Base-by-base conservation (phyloP, 1,140 invertebrate species). In the Neelides sp. region DNA sequence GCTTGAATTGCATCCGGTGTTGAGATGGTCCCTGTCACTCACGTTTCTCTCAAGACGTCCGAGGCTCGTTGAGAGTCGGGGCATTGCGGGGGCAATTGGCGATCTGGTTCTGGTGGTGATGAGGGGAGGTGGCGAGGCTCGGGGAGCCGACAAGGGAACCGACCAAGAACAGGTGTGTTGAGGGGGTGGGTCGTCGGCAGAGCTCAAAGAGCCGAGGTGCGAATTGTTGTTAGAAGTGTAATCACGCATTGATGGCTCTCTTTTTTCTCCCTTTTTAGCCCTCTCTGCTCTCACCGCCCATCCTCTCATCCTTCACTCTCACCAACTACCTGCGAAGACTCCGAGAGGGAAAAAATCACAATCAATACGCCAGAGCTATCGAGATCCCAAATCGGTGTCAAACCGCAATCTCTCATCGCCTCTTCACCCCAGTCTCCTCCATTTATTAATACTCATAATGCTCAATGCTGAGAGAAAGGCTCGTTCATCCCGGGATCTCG, bases 191-290 rank as follows among this genome's bases (percentile, higher is more conserved):
- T 54, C 55, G 59, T 61, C 59, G 59, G 59, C 59, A 57, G 57
- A 57, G 55, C 52, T 61, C 55, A 57, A 61, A 57, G 59, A 55
- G 42, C 19, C 49, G 55, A 61, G 59, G 59, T 61, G 59, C 59
- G 59, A 61, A 61, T 61, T 61, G 59, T 61, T 61, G 59, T 61
- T 61, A 57, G 55, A 61, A 61, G 55, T 55, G 53, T 61, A 61
- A 61, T 61, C 55, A 61, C 59, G 59, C 59, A 61, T 61, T 61
- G 54, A 61, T 57, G 59, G 49, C 55, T 57, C 54, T 60, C 49
- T 55, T 61, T 61, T 55, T 57, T 39, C 39, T 51, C 34, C 32
- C 50, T 50, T 52, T 52, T 52, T 52, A 52, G 42, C 48, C 27
- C 22, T 24, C 36, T 13, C 52, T 50, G 50, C 55, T 53, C 50